Conservation (phyloP, 1,140 invertebrate species). For the Lepidostoma basale region DNA sequence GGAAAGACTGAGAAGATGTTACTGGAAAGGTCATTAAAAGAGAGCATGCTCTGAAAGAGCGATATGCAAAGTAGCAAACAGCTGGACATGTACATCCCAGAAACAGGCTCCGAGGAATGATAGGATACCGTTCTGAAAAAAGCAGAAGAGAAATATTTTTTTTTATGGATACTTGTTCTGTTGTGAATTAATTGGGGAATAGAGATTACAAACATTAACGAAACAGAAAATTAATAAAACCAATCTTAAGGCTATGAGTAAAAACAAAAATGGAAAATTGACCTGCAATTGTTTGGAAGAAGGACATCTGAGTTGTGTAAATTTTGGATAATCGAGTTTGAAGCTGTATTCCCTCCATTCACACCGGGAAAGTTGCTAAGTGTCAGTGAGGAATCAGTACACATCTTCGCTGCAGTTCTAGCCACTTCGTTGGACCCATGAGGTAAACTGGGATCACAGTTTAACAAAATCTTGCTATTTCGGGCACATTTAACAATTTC, state of each 20-base stretch:
- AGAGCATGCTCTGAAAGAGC: too few species aligned
- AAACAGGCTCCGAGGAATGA: neutral
- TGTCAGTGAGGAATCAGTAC: neutral
- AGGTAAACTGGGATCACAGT: neutral
- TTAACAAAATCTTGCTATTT: neutral
- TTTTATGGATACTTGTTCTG: neutral
- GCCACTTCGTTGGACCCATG: slow-evolving; percentile 17
- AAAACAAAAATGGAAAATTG: slow-evolving; percentile 27
- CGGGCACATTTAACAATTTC: slow-evolving; percentile 10
- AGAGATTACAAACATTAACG: neutral
- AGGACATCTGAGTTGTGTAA: slow-evolving; percentile 47
- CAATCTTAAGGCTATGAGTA: neutral
- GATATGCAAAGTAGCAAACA: too few species aligned
- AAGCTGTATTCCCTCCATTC: slow-evolving; percentile 35
- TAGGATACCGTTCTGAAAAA: neutral
- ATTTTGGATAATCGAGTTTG: slow-evolving; percentile 7
- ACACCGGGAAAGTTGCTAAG: slow-evolving; percentile 11
- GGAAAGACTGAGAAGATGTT: too few species aligned
- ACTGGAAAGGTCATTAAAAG: too few species aligned
- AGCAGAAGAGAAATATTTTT: neutral
- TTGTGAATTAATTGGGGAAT: neutral
- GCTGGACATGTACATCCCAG: neutral
- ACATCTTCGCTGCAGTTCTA: slow-evolving; percentile 20
- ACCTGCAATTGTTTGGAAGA: slow-evolving; percentile 55
- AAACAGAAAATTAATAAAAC: neutral